A percentile compares a stretch with the other conserved stretches of the same genome.
Evolutionary conservation across 2,797 vertebrate species (phyloP).

Genomic region (Poliocrania exsul): DNA sequence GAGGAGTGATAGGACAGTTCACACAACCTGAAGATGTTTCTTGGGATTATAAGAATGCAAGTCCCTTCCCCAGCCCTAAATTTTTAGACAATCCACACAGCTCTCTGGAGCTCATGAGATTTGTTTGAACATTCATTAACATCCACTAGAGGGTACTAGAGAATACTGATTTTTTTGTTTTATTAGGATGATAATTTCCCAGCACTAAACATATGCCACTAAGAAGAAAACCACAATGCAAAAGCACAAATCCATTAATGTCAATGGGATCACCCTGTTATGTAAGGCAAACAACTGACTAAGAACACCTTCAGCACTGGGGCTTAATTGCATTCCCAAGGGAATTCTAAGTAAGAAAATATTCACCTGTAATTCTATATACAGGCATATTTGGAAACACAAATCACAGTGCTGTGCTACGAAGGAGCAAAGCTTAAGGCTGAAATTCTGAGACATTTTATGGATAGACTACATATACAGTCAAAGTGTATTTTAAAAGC

Average conservation of each 20-base stretch:
- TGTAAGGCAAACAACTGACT: neutral
- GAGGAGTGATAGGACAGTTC: neutral
- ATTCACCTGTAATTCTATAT: neutral
- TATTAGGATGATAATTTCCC: neutral
- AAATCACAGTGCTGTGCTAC: neutral
- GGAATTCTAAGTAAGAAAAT: neutral
- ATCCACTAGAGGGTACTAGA: constrained; percentile 67
- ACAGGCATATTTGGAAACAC: neutral
- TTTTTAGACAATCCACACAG: neutral
- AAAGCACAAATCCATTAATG: neutral
- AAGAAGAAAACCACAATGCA: neutral
- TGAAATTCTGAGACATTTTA: neutral
- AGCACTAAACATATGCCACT: neutral
- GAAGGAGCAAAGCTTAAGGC: neutral
- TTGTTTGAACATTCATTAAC: neutral
- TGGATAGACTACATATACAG: neutral
- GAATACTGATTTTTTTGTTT: constrained; percentile 30
- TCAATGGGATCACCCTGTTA: neutral
- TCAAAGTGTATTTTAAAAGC: neutral
- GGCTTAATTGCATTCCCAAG: neutral
- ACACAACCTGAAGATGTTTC: neutral
- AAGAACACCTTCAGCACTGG: neutral
- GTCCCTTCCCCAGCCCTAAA: neutral
- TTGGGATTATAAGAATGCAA: neutral
- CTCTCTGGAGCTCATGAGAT: neutral